Percentiles rank a stretch among this genome's conserved stretches.
These are phyloP conservation scores for Poecilia picta DNA, from an alignment of 2,797 vertebrate genomes.

Conservation along the genomic window DNA sequence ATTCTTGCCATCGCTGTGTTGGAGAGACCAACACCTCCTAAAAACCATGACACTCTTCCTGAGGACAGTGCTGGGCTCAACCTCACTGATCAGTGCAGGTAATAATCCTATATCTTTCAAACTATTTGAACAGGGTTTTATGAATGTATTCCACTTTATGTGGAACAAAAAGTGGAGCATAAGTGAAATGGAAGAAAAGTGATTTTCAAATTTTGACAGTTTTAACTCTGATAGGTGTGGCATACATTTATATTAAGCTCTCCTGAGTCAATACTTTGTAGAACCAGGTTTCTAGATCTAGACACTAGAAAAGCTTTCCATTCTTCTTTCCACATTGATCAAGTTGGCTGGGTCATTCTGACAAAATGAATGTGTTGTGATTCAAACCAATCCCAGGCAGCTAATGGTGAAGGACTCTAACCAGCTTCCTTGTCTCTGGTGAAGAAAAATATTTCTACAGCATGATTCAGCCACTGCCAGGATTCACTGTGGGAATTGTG, in stretches of 20 bases:
- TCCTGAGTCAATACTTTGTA: neutral
- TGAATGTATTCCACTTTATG: neutral
- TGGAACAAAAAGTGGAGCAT: neutral
- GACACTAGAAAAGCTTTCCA: neutral
- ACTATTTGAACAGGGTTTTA: neutral
- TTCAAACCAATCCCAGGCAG: neutral
- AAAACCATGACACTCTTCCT: slow-evolving; percentile 34
- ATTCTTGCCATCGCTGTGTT: slow-evolving; percentile 66
- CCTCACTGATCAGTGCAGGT: slow-evolving; percentile 70
- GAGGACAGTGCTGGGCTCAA: neutral
- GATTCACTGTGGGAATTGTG: neutral
- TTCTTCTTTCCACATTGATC: neutral
- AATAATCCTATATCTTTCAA: neutral
- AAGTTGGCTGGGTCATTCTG: neutral
- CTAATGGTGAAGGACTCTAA: neutral
- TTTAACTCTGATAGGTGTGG: neutral
- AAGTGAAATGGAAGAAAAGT: neutral
- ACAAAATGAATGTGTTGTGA: neutral
- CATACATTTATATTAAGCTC: neutral
- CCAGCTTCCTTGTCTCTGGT: neutral
- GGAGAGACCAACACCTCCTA: slow-evolving; percentile 44
- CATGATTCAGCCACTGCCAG: neutral
- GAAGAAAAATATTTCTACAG: neutral
- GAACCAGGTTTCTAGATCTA: neutral
- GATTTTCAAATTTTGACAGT: neutral